These are phyloP conservation scores for Phrynocephalus guinanensis DNA, from an alignment of 2,797 vertebrate genomes.

Conservation along the genomic window DNA sequence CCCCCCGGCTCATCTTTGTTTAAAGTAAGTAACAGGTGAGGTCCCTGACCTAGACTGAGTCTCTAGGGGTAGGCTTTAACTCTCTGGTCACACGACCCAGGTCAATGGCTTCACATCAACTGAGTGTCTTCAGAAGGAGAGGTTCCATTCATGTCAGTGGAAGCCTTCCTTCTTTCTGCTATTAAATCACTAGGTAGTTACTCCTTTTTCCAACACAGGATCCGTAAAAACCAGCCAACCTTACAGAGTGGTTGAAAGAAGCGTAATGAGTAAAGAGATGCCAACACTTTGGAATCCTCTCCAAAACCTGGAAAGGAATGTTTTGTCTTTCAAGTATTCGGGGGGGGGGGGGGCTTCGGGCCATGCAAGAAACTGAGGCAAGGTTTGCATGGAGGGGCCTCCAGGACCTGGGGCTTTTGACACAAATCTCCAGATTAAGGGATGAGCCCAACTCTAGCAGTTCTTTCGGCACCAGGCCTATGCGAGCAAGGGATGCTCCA, in stretches of 20 bases:
- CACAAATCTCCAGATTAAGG: neutral
- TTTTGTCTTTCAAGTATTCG: neutral
- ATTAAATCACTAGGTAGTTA: neutral
- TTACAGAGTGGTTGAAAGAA: neutral
- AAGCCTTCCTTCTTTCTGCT: neutral
- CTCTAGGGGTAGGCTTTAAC: neutral
- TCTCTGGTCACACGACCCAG: neutral
- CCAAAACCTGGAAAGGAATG: neutral
- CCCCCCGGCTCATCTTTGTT: neutral
- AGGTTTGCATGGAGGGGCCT: neutral
- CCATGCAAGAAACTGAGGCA: neutral
- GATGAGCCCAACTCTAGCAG: neutral
- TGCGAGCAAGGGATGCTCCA: neutral
- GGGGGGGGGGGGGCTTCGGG: neutral
- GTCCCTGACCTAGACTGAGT: neutral
- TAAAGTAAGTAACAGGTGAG: neutral
- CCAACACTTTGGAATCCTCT: neutral
- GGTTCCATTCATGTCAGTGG: neutral
- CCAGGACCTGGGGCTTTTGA: neutral
- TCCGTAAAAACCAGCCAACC: neutral
- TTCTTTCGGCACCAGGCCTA: neutral
- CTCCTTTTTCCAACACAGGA: neutral
- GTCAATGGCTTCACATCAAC: neutral
- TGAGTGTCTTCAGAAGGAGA: neutral
- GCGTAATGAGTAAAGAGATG: neutral